Conservation (phyloP, 2,888 invertebrate genomes). For the Caenorhabditis sinica region DNA sequence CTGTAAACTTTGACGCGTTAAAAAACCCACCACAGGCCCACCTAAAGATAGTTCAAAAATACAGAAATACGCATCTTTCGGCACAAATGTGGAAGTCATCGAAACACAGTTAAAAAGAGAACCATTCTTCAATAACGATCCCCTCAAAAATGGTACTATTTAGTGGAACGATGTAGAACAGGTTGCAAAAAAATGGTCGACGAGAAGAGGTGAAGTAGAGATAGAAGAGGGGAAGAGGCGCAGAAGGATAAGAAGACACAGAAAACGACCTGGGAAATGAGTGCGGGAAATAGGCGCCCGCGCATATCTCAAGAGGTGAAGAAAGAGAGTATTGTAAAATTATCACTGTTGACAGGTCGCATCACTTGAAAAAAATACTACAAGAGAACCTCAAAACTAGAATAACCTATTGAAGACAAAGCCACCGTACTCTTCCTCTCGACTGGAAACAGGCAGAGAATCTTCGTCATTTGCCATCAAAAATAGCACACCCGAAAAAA, state of each 20-base stretch:
- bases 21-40: constrained; percentile 13
- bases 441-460: neutral
- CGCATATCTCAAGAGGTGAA: constrained; percentile 31
- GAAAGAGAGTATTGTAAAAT: constrained; percentile 13
- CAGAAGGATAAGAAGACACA: constrained; percentile 28
- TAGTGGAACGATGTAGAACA: constrained; percentile 36
- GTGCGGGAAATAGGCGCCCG: constrained; percentile 21
- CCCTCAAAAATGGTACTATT: constrained; percentile 7
- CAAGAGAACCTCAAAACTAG: neutral
- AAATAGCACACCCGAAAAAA: neutral
- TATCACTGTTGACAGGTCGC: constrained; percentile 14
- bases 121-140: neutral
- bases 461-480: neutral
- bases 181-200: constrained; percentile 38
- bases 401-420: neutral
- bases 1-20: constrained; percentile 36
- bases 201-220: constrained; percentile 9
- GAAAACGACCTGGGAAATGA: constrained; percentile 24
- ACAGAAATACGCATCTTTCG: constrained; percentile 9
- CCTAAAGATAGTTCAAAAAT: constrained; percentile 7
- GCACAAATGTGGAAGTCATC: neutral
- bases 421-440: neutral
- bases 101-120: neutral
- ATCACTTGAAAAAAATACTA: neutral
- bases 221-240: constrained; percentile 11